phyloP scores from a whole-genome alignment of 2,888 invertebrate genomes.

The Platynereis dumerilii region DNA sequence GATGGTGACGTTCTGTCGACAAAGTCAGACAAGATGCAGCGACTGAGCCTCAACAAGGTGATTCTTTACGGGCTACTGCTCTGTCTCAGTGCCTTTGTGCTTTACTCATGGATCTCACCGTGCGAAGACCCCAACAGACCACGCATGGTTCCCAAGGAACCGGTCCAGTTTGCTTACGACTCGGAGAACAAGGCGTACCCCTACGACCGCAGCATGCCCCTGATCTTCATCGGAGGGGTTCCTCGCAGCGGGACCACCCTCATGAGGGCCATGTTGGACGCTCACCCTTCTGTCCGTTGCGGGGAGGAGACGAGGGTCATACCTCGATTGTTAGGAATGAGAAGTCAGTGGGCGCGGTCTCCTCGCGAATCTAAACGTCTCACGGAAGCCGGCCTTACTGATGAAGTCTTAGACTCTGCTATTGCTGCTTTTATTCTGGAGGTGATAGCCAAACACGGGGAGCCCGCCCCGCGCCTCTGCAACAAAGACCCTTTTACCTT shows the following conservation, averaged over 20 bases:
- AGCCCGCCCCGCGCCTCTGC: constrained; percentile 91
- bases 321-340: constrained; percentile 92
- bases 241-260: constrained; percentile 97
- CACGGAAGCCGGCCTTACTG: constrained; percentile 72
- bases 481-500: constrained; percentile 99
- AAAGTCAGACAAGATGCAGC: constrained; percentile 12
- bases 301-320: constrained; percentile 96
- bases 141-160: constrained; percentile 30
- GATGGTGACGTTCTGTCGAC: too few relatives aligned
- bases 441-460: constrained; percentile 77
- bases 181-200: constrained; percentile 43
- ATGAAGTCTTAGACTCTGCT: constrained; percentile 91
- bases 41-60: constrained; percentile 13
- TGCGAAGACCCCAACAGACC: constrained; percentile 3
- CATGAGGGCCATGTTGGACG: constrained; percentile 97
- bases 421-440: constrained; percentile 96
- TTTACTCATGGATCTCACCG: constrained; percentile 24
- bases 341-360: constrained; percentile 93
- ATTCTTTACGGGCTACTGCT: constrained; percentile 12
- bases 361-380: constrained; percentile 60
- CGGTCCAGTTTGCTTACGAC: constrained; percentile 46
- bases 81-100: constrained; percentile 1
- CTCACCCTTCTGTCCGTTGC: constrained; percentile 95
- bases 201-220: constrained; percentile 87
- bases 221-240: constrained; percentile 84